Evolutionary conservation across 2,797 vertebrate species (phyloP).

Genomic region (Micrastur ruficollis): DNA sequence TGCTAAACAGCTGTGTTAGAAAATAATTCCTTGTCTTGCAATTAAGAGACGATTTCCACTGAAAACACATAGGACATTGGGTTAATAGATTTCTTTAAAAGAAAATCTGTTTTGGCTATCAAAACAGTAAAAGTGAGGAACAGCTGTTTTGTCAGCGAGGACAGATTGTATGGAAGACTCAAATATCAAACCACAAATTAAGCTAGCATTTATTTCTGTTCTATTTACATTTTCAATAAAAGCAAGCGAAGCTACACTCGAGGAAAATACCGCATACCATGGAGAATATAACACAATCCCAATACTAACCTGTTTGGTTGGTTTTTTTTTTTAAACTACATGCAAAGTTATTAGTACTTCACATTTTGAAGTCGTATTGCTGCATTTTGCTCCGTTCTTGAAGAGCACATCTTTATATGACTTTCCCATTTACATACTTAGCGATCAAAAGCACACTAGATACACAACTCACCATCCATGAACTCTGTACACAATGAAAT

Average conservation of each 20-base stretch:
- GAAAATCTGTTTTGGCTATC: constrained; percentile 75
- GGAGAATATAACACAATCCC: constrained; percentile 22
- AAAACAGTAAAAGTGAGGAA: constrained; percentile 72
- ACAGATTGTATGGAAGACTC: constrained; percentile 71
- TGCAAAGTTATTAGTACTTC: neutral
- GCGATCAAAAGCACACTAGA: neutral
- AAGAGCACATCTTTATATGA: neutral
- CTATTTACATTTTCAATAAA: constrained; percentile 79
- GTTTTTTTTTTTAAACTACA: neutral
- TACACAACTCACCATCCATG: constrained; percentile 93
- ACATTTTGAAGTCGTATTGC: neutral
- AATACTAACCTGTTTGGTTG: neutral
- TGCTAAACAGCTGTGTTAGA: constrained; percentile 56
- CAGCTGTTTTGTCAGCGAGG: constrained; percentile 75
- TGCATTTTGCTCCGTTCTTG: neutral
- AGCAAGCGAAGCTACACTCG: constrained; percentile 41
- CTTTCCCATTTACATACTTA: neutral
- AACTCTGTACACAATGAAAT: constrained; percentile 99
- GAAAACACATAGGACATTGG: constrained; percentile 71
- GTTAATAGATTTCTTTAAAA: constrained; percentile 75
- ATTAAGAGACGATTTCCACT: constrained; percentile 71
- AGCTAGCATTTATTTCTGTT: constrained; percentile 70
- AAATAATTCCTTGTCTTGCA: constrained; percentile 69
- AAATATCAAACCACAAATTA: constrained; percentile 67
- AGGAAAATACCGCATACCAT: constrained; percentile 52